Percentiles rank a stretch among this genome's conserved stretches.
phyloP scores from a whole-genome alignment of 2,888 invertebrate species.

The Hyles lineata region DNA sequence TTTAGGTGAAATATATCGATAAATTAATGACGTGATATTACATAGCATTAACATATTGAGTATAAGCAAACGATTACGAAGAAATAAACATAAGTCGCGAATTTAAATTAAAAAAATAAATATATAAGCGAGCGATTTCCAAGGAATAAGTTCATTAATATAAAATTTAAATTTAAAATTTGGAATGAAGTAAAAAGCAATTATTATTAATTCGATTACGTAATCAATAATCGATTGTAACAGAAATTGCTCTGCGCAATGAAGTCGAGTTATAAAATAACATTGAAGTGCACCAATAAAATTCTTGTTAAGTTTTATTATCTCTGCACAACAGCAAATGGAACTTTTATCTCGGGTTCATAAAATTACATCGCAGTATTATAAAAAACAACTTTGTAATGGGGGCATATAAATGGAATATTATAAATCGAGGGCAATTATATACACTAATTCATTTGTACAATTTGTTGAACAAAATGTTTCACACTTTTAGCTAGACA shows the following conservation, averaged over 20 bases:
- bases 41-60: too few relatives aligned
- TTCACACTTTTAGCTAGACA: too few relatives aligned
- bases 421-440: too few relatives aligned
- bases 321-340: slow-evolving; percentile 10
- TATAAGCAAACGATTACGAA: too few relatives aligned
- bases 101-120: neutral
- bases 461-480: too few relatives aligned
- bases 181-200: neutral
- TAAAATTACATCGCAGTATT: slow-evolving; percentile 1
- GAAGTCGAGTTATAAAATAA: slow-evolving; percentile 13
- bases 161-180: neutral
- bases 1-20: too few relatives aligned
- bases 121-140: too few relatives aligned
- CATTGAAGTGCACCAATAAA: slow-evolving; percentile 12
- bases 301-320: slow-evolving; percentile 20
- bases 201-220: neutral
- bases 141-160: too few relatives aligned
- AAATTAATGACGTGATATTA: too few relatives aligned
- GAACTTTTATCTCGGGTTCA: slow-evolving; percentile 7
- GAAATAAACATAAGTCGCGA: too few relatives aligned
- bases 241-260: neutral
- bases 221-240: slow-evolving; percentile 5
- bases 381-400: neutral
- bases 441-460: too few relatives aligned
- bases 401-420: neutral